Evolutionary conservation across 2,888 invertebrate genomes (phyloP).

Genomic region (Cancer borealis): DNA sequence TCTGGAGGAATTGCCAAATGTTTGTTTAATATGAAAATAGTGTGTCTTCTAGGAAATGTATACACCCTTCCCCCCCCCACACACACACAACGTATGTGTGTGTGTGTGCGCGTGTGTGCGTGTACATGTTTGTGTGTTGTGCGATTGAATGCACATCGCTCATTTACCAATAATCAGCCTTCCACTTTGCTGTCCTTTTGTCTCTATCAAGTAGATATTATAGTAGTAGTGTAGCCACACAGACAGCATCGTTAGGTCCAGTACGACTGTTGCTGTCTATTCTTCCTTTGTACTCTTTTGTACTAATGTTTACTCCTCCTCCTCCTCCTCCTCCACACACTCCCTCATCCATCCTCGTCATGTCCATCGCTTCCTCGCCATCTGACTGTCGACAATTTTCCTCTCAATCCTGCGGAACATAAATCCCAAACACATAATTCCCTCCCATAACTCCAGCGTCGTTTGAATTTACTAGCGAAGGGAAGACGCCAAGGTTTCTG

Average conservation of each 20-base stretch:
- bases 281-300: no score
- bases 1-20: background rate
- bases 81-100: background rate
- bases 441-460: background rate
- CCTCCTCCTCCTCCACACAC: background rate
- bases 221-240: no score
- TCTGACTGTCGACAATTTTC: background rate
- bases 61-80: no score
- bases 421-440: slow-evolving; percentile 16
- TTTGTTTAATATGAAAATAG: background rate
- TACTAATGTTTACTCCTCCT: no score
- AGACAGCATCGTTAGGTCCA: no score
- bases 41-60: background rate
- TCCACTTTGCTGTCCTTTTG: no score
- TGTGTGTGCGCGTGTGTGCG: background rate
- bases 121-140: background rate
- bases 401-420: background rate
- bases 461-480: background rate
- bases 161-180: background rate
- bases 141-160: background rate
- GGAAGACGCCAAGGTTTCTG: background rate
- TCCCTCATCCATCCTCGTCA: background rate
- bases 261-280: no score
- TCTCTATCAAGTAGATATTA: no score
- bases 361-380: background rate